Percentiles rank a stretch among this genome's conserved stretches.
These are phyloP conservation scores for Hylia prasina DNA, from an alignment of 2,113 vertebrate genomes.

Conservation along the genomic window DNA sequence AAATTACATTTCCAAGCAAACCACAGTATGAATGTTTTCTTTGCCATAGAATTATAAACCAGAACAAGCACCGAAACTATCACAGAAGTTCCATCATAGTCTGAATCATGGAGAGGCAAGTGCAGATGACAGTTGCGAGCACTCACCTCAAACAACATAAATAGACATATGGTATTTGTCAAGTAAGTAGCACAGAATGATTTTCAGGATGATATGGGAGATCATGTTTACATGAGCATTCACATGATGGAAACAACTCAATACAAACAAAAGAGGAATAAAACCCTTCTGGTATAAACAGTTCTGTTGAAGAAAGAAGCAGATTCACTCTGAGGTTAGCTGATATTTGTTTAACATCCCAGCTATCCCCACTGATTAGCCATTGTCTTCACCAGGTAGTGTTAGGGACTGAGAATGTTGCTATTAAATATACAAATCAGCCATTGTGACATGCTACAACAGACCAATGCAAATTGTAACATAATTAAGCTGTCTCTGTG, in stretches of 20 bases:
- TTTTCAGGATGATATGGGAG: slow-evolving; percentile 56
- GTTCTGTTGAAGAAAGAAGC: slow-evolving; percentile 44
- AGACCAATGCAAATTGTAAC: background rate
- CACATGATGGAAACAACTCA: slow-evolving; percentile 63
- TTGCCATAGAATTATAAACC: background rate
- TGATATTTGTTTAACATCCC: slow-evolving; percentile 33
- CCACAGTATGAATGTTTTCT: background rate
- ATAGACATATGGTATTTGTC: slow-evolving; percentile 43
- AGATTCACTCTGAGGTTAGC: slow-evolving; percentile 24
- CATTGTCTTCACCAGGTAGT: background rate
- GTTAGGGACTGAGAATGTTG: background rate
- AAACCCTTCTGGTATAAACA: slow-evolving; percentile 54
- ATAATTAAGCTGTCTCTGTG: background rate
- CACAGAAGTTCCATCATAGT: background rate
- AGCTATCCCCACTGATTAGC: background rate
- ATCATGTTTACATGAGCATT: slow-evolving; percentile 56
- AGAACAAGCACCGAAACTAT: background rate
- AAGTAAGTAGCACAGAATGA: slow-evolving; percentile 44
- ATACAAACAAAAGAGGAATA: slow-evolving; percentile 16
- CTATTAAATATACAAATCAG: background rate
- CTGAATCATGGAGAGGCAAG: background rate
- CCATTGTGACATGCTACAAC: background rate
- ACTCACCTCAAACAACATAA: slow-evolving; percentile 52
- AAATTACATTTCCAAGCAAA: background rate
- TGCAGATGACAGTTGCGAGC: background rate